These are phyloP conservation scores for Melospiza melodia DNA, from an alignment of 2,113 vertebrate genomes.

Conservation along the genomic window DNA sequence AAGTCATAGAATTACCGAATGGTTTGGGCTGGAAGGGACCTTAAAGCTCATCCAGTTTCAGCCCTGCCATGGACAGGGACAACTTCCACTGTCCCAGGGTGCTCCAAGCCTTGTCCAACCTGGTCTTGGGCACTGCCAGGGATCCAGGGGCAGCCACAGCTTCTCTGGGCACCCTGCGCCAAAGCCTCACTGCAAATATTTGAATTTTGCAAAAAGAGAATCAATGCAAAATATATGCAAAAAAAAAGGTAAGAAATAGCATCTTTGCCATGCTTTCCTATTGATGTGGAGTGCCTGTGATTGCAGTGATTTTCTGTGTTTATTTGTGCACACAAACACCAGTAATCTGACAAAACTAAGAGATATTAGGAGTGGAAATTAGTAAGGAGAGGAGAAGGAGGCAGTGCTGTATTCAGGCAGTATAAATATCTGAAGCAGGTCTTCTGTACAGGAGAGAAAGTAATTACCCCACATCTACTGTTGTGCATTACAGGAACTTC, in stretches of 20 bases:
- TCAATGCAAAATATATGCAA: background rate
- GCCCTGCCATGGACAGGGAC: background rate
- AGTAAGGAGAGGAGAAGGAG: background rate
- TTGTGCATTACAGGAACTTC: background rate
- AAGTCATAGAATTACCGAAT: background rate
- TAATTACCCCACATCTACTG: background rate
- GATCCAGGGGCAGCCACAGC: background rate
- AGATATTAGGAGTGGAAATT: background rate
- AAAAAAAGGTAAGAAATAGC: background rate
- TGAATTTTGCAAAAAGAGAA: background rate
- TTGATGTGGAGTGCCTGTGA: background rate
- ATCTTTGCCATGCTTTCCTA: background rate
- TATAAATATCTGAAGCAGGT: background rate
- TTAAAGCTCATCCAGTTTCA: background rate
- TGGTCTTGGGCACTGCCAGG: background rate
- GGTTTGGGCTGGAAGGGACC: background rate
- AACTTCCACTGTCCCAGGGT: accelerated
- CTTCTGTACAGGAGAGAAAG: background rate
- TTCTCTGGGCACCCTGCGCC: background rate
- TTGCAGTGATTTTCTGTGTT: background rate
- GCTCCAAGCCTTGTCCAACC: accelerated
- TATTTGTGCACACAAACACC: background rate
- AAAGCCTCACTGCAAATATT: background rate
- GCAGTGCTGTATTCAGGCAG: background rate
- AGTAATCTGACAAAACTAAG: background rate